Evolutionary conservation across 2,797 vertebrate species (phyloP), one percentile per base, ranked within the genome.

Genomic region (Strix occidentalis): DNA sequence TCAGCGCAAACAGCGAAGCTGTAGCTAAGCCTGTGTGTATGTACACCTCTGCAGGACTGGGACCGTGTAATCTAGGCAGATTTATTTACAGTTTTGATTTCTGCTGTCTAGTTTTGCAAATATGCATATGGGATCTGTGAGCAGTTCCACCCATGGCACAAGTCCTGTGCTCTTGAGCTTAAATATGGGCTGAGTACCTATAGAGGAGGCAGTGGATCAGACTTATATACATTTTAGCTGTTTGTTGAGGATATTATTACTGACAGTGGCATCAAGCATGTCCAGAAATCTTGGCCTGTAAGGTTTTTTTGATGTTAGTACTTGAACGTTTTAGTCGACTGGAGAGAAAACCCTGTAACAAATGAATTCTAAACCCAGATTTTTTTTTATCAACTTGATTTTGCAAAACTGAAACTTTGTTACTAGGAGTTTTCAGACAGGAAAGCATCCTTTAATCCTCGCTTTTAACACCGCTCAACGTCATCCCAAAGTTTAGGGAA

Each of bases 131-230:
- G 18, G 61, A 46, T 39, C 50, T 16, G 9, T 8, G 13, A 86
- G 50, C 64, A 13, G 50, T 56, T 77, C 24, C n/a, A 8, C 33
- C 33, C 50, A 9, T 1, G 4, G 19, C 8, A 4, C 2, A 3
- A 57, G 35, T 43, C 51, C 57, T 0, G 0, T 21, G 39, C 56
- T 60, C 35, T 58, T 0, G 2, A 51, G 57, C n/a, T 39, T 29
- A 7, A 2, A 2, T 5, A 4, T 9, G n/a, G 45, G 37, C 46
- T 18, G 26, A 39, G 37, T 13, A 21, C 33, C 81, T 57, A 1
- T 3, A 46, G 61, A 76, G 61, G 13, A 83, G 79, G 33, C 70
- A 66, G 57, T 31, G 24, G 41, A 13, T 29, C n/a, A 45, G 19
- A 13, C 60, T 60, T 31, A 12, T 10, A 0, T 7, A 9, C 1